Conservation (phyloP, 2,797 vertebrate genomes). For the Trematomus bernacchii region DNA sequence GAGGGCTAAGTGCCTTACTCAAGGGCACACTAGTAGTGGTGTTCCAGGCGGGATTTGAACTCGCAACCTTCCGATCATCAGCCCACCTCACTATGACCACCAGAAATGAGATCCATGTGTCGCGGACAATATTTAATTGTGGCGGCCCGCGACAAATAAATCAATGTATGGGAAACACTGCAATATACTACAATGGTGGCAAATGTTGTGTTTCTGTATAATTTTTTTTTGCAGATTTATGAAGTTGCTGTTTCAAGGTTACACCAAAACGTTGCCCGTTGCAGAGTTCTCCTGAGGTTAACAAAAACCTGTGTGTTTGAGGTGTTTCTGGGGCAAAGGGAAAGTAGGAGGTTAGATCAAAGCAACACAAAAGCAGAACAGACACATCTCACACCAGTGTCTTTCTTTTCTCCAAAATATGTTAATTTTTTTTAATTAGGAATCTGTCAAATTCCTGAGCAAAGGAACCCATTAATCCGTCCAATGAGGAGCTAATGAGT, state of each 20-base stretch:
- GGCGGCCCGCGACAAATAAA: no score
- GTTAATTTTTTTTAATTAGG: slow-evolving; percentile 54
- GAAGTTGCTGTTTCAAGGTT: neutral
- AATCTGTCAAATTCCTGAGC: slow-evolving; percentile 31
- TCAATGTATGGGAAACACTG: no score
- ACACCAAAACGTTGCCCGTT: neutral
- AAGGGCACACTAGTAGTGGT: no score
- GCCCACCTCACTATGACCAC: no score
- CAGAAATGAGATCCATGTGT: no score
- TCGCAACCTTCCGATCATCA: no score
- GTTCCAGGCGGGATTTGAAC: no score
- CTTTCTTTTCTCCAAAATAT: slow-evolving; percentile 10
- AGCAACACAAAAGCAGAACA: slow-evolving; percentile 29
- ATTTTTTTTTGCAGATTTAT: no score
- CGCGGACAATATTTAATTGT: no score
- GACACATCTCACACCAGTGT: slow-evolving; percentile 25
- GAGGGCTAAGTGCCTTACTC: no score
- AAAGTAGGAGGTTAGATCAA: slow-evolving; percentile 47
- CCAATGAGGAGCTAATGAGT: slow-evolving; percentile 52
- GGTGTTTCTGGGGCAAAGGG: slow-evolving; percentile 5
- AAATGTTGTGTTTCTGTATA: no score
- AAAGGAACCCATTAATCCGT: slow-evolving; percentile 43
- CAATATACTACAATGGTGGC: no score
- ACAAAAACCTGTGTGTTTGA: slow-evolving; percentile 14
- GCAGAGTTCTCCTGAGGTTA: slow-evolving; percentile 19